A percentile compares a stretch with the other conserved stretches of the same genome.
Conservation (phyloP, 2,113 vertebrate species). For the Hirundichthys speculiger region DNA sequence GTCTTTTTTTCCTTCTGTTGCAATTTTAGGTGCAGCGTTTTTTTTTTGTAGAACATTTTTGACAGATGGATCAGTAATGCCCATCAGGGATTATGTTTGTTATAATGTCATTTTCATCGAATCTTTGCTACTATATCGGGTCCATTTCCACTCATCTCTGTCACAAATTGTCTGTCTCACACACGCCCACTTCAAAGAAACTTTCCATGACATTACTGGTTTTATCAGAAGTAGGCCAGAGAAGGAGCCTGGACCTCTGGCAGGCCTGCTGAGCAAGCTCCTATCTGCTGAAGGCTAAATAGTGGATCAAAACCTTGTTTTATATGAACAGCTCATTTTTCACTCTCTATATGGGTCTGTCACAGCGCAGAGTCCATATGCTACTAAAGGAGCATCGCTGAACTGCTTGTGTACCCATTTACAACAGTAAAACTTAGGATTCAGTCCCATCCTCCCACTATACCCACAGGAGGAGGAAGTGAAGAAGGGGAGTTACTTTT, state of each 20-base stretch:
- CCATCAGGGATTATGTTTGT: neutral
- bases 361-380: slow-evolving; percentile 6
- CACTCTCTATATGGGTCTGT: slow-evolving; percentile 23
- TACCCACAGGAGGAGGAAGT: too few relatives aligned
- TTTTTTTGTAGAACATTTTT: slow-evolving; percentile 1
- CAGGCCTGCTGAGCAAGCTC: slow-evolving; percentile 65
- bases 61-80: slow-evolving; percentile 46
- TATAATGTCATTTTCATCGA: slow-evolving; percentile 19
- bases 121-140: slow-evolving; percentile 49
- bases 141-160: slow-evolving; percentile 26
- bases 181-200: slow-evolving; percentile 28
- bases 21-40: neutral
- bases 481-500: too few relatives aligned
- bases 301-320: slow-evolving; percentile 39
- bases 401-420: too few relatives aligned
- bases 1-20: slow-evolving; percentile 28
- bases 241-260: slow-evolving; percentile 56
- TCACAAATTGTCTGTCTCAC: slow-evolving; percentile 9
- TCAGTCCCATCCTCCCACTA: too few relatives aligned
- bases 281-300: slow-evolving; percentile 43
- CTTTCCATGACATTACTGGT: slow-evolving; percentile 68
- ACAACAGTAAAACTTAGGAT: too few relatives aligned
- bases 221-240: slow-evolving; percentile 74
- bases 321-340: slow-evolving; percentile 19
- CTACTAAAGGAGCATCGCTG: neutral